Percentiles rank a stretch among this genome's conserved stretches.
Evolutionary conservation across 2,888 invertebrate species (phyloP).

Genomic region (Oxyscelio sp.): DNA sequence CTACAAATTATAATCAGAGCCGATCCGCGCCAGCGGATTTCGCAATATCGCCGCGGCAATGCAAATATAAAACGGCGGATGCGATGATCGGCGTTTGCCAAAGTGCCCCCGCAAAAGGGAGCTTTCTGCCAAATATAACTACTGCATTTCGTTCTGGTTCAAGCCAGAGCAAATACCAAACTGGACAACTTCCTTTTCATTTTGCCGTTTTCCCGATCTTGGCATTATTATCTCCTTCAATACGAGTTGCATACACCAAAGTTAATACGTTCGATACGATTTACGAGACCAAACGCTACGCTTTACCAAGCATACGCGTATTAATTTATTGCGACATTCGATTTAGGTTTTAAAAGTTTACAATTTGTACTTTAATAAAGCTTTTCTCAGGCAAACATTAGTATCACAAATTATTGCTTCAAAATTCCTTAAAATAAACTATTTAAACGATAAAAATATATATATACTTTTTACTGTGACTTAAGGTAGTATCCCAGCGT

Average conservation of each 20-base stretch:
- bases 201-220: constrained; percentile 58
- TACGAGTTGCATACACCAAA: constrained; percentile 37
- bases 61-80: constrained; percentile 71
- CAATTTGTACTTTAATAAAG: constrained; percentile 35
- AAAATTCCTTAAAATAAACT: too few species aligned
- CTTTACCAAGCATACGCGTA: constrained; percentile 23
- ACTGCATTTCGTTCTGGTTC: constrained; percentile 55
- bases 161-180: constrained; percentile 61
- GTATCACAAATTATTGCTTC: too few species aligned
- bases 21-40: constrained; percentile 69
- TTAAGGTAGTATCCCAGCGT: too few species aligned
- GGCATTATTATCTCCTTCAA: constrained; percentile 58
- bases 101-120: constrained; percentile 62
- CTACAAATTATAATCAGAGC: constrained; percentile 71
- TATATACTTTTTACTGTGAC: too few species aligned
- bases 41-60: constrained; percentile 68
- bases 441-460: too few species aligned
- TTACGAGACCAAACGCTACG: constrained; percentile 21
- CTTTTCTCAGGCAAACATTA: constrained; percentile 20
- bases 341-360: constrained; percentile 25
- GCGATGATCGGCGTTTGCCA: constrained; percentile 71
- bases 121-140: constrained; percentile 58
- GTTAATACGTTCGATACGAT: constrained; percentile 39
- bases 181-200: constrained; percentile 62
- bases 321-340: constrained; percentile 31